These are phyloP conservation scores for Drosophila conformis DNA, from an alignment of 2,888 invertebrate species.

Conservation along the genomic window DNA sequence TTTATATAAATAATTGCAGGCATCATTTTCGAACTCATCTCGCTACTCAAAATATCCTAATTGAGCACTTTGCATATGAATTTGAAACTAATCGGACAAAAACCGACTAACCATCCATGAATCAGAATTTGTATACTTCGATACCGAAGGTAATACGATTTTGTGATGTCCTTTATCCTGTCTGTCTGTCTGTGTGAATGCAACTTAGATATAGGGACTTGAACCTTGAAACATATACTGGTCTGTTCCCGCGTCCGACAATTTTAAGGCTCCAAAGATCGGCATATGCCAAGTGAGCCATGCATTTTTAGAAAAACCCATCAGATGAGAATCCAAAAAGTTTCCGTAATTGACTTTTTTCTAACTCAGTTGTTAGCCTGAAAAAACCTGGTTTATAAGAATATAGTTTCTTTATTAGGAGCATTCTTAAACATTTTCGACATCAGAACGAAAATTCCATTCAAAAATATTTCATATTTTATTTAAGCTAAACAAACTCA, in stretches of 20 bases:
- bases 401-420: not conserved
- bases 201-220: no score
- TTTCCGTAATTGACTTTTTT: not conserved
- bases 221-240: no score
- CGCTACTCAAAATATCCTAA: not conserved
- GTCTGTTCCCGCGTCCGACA: no score
- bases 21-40: not conserved
- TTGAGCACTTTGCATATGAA: not conserved
- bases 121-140: not conserved
- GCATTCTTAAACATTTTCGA: not conserved
- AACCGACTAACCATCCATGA: not conserved
- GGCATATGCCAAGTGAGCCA: not conserved
- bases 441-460: not conserved
- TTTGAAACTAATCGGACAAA: not conserved
- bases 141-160: no score
- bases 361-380: not conserved
- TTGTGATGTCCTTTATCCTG: no score
- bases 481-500: not conserved
- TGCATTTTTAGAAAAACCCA: not conserved
- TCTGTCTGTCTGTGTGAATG: no score
- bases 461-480: not conserved
- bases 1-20: not conserved
- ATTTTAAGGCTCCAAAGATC: no score
- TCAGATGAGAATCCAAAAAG: not conserved
- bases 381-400: not conserved